Evolutionary conservation across 2,888 invertebrate species (phyloP).

Genomic region (Nebria salina): DNA sequence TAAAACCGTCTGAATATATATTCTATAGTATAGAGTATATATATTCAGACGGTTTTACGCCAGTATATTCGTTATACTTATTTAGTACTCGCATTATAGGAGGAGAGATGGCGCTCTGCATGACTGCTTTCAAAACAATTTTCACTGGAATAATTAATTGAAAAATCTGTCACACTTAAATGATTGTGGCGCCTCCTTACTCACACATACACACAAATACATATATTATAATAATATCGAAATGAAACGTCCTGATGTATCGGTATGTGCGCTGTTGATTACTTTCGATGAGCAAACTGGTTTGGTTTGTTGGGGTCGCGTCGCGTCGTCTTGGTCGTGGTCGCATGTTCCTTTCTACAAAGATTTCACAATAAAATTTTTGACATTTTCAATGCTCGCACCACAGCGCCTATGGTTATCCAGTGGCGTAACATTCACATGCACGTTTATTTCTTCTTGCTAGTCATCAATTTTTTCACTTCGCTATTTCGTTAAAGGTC

Average conservation of each 20-base stretch:
- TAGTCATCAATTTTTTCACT: background rate
- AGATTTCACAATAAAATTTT: constrained; percentile 46
- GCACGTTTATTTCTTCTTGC: background rate
- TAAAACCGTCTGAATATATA: too few relatives aligned
- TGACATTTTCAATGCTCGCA: constrained; percentile 42
- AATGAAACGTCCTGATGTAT: background rate
- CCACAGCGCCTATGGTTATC: constrained; percentile 10
- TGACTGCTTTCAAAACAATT: background rate
- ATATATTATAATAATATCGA: constrained; percentile 5
- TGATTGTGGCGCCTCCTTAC: constrained; percentile 16
- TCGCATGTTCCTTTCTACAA: constrained; percentile 40
- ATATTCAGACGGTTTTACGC: too few relatives aligned
- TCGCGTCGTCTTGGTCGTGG: constrained; percentile 10
- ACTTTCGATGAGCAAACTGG: constrained; percentile 45
- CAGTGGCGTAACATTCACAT: constrained; percentile 36
- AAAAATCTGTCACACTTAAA: background rate
- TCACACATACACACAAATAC: background rate
- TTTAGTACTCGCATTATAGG: too few relatives aligned
- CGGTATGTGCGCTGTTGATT: background rate
- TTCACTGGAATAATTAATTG: background rate
- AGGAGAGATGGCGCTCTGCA: background rate
- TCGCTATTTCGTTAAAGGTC: constrained; percentile 6
- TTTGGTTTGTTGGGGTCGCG: constrained; percentile 12
- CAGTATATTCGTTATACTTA: too few relatives aligned
- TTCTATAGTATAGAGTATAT: too few relatives aligned